A percentile compares a stretch with the other conserved stretches of the same genome.
Conservation (phyloP, 2,113 vertebrate genomes). For the Vidua macroura region DNA sequence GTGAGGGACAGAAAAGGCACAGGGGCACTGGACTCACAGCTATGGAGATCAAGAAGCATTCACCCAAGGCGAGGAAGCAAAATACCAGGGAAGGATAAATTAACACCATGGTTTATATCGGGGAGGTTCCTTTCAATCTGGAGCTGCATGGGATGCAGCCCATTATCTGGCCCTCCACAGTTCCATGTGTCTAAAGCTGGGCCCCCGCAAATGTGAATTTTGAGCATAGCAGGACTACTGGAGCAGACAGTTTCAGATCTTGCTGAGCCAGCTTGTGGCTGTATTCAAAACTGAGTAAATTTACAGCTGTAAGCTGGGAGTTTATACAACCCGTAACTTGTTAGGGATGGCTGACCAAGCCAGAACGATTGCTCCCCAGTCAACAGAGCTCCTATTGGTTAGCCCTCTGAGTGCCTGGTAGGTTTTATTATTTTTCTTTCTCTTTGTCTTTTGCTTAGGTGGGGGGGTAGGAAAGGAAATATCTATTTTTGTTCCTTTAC, state of each 20-base stretch:
- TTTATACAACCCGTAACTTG: constrained; percentile 72
- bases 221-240: constrained; percentile 5
- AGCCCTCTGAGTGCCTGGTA: background rate
- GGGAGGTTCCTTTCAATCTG: background rate
- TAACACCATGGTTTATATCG: background rate
- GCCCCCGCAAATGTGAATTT: constrained; percentile 33
- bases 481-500: constrained; percentile 19
- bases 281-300: constrained; percentile 68
- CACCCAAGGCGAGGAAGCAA: background rate
- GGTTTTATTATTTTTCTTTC: constrained; percentile 32
- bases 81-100: background rate
- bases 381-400: background rate
- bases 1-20: background rate
- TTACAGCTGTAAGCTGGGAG: constrained; percentile 65
- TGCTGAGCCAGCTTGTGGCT: constrained; percentile 74
- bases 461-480: background rate
- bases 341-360: constrained; percentile 68
- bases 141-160: fast-evolving
- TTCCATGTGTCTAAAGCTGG: background rate
- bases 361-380: constrained; percentile 40
- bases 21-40: background rate
- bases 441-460: background rate
- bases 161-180: background rate
- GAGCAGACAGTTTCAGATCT: constrained; percentile 62
- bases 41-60: background rate